Base-by-base conservation (phyloP, 1,140 invertebrate genomes). In the Aphidius gifuensis region DNA sequence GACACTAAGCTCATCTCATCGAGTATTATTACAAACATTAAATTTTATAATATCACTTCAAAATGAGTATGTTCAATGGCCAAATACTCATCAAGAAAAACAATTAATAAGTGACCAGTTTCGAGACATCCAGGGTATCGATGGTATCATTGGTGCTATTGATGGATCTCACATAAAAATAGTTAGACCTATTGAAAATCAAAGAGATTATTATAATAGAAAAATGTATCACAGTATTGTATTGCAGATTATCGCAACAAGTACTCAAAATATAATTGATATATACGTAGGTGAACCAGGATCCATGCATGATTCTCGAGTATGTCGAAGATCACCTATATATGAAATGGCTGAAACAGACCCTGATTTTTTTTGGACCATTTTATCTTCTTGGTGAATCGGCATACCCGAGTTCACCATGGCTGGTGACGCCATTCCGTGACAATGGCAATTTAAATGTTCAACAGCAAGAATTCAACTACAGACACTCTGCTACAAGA, bases 361-460 rank as follows among this genome's bases (percentile, higher is more conserved):
- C 23, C 21, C 11, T 7, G 50, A 5, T 16, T 53, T 53, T 53
- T 16, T 21, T 53, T 39, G n/a, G 4, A 38, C 11, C 5, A 4
- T 39, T 16, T 32, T 32, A 53, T 53, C 9, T 32, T 21, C 23
- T 53, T 16, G 16, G 50, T 21, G 50, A 53, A 1, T 53, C 50
- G 4, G 50, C 50, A 32, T 39, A 53, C 23, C 32, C 50, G 5
- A 5, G 1, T 5, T 21, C 23, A 16, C 11, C n/a, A 9, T 53
- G 23, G 5, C 23, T 4, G 1, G 11, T 53, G 23, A 4, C 50
- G 5, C 50, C 50, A 38, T 38, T 23, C 23, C 50, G 50, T 5
- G 50, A 53, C 23, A 53, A 53, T 53, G 50, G 50, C 4, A 9
- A 53, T 53, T 53, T 53, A 39, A 38, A n/a, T 39, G n/a, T 5